phyloP scores from a whole-genome alignment of 1,140 invertebrate genomes.

The Frieseomelitta varia region DNA sequence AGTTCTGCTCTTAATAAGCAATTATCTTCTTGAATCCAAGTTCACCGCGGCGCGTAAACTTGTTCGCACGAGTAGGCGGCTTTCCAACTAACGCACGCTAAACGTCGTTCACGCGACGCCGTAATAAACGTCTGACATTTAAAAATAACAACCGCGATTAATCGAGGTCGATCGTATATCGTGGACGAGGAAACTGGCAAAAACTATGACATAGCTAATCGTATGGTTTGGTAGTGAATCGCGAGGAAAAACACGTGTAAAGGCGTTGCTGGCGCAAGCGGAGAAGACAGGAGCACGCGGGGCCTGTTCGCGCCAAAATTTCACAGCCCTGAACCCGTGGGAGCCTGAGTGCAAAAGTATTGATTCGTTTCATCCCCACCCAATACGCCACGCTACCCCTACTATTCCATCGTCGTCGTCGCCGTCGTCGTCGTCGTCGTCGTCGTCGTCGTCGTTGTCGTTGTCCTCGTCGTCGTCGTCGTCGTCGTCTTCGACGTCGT shows the following conservation, averaged over 20 bases:
- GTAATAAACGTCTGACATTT: not conserved
- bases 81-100: not conserved
- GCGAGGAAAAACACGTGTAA: not conserved
- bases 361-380: slow-evolving; percentile 64
- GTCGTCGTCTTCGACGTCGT: slow-evolving; percentile 10
- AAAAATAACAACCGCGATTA: not conserved
- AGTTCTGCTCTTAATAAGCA: slow-evolving; percentile 47
- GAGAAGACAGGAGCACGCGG: not conserved
- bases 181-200: not conserved
- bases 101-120: not conserved
- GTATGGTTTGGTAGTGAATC: not conserved
- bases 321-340: slow-evolving; percentile 66
- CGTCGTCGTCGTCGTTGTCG: slow-evolving; percentile 34
- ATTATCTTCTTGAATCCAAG: slow-evolving; percentile 48
- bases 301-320: slow-evolving; percentile 57
- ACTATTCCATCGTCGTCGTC: slow-evolving; percentile 28
- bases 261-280: too few relatives aligned
- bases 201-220: not conserved
- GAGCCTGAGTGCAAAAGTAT: slow-evolving; percentile 71
- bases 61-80: not conserved
- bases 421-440: slow-evolving; percentile 20
- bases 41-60: slow-evolving; percentile 43
- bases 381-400: slow-evolving; percentile 43
- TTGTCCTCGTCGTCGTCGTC: not conserved
- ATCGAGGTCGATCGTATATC: not conserved